These are phyloP conservation scores for Proales similis DNA, from an alignment of 1,140 invertebrate genomes.

Conservation along the genomic window DNA sequence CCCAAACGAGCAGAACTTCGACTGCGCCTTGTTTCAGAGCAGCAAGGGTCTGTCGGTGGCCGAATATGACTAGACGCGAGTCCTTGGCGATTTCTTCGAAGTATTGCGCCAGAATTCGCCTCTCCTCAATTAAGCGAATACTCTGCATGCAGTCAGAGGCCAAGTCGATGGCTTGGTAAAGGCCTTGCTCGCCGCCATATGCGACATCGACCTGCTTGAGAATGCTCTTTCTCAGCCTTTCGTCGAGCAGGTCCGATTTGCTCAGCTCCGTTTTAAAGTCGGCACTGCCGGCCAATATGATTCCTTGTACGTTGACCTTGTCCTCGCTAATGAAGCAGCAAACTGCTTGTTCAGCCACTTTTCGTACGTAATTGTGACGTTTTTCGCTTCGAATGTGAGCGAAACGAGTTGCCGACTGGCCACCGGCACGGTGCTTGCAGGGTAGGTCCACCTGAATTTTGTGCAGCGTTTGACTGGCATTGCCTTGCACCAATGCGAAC, in stretches of 20 bases:
- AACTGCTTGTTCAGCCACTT: slow-evolving; percentile 96
- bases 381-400: slow-evolving; percentile 99
- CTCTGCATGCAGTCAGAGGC: slow-evolving; percentile 94
- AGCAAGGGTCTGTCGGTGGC: slow-evolving; percentile 93
- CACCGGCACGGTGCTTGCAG: slow-evolving; percentile 98
- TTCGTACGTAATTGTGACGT: slow-evolving; percentile 96
- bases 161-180: slow-evolving; percentile 97
- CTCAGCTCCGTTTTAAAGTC: slow-evolving; percentile 99
- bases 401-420: slow-evolving; percentile 98
- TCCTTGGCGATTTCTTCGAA: slow-evolving; percentile 99
- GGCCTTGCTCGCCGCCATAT: slow-evolving; percentile 98
- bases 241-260: slow-evolving; percentile 99
- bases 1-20: slow-evolving; percentile 98
- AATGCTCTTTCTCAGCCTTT: slow-evolving; percentile 93
- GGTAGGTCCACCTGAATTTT: slow-evolving; percentile 99
- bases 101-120: slow-evolving; percentile 95
- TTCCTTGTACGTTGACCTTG: slow-evolving; percentile 89
- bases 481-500: slow-evolving; percentile 93
- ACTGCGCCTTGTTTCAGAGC: slow-evolving; percentile 93
- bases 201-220: slow-evolving; percentile 98
- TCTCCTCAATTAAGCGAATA: slow-evolving; percentile 99
- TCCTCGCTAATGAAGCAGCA: slow-evolving; percentile 94
- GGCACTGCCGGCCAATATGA: slow-evolving; percentile 95
- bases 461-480: slow-evolving; percentile 83
- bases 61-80: slow-evolving; percentile 98